Evolutionary conservation across 2,113 vertebrate species (phyloP).

Genomic region (Sphyrna mokarran): DNA sequence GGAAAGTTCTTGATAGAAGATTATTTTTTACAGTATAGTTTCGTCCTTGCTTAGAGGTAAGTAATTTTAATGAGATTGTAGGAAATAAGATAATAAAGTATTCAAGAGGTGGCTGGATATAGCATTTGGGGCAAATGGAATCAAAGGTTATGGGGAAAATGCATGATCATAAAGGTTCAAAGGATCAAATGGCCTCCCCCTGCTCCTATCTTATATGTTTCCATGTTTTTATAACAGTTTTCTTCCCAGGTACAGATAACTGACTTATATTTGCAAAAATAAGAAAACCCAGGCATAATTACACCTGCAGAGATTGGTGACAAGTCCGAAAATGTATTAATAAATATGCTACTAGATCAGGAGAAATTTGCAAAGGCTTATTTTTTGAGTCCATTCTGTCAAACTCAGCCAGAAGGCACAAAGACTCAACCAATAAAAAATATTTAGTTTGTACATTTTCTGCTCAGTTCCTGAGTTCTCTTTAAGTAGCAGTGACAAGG

Average conservation of each 20-base stretch:
- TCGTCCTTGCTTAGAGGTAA: not conserved
- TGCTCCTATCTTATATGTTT: too few species aligned
- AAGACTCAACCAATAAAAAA: not conserved
- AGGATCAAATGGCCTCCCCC: too few species aligned
- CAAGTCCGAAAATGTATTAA: not conserved
- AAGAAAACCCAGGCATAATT: not conserved
- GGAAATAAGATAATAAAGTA: not conserved
- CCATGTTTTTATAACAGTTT: too few species aligned
- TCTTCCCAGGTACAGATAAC: not conserved
- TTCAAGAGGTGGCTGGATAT: too few species aligned
- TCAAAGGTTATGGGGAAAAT: too few species aligned
- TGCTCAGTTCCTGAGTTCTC: not conserved
- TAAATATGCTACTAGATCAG: not conserved
- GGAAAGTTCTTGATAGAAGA: not conserved
- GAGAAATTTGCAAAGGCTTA: not conserved
- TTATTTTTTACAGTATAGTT: not conserved
- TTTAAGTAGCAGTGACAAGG: not conserved
- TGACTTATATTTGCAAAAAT: not conserved
- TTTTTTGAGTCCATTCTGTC: not conserved
- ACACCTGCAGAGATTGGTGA: not conserved
- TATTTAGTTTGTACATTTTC: slow-evolving; percentile 2
- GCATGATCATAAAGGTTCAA: too few species aligned
- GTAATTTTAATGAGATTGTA: not conserved
- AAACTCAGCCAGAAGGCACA: not conserved
- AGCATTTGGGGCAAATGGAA: too few species aligned